Percentiles rank a stretch among this genome's conserved stretches.
phyloP scores from a whole-genome alignment of 2,888 invertebrate genomes.

The Scaptomyza caliginosa region DNA sequence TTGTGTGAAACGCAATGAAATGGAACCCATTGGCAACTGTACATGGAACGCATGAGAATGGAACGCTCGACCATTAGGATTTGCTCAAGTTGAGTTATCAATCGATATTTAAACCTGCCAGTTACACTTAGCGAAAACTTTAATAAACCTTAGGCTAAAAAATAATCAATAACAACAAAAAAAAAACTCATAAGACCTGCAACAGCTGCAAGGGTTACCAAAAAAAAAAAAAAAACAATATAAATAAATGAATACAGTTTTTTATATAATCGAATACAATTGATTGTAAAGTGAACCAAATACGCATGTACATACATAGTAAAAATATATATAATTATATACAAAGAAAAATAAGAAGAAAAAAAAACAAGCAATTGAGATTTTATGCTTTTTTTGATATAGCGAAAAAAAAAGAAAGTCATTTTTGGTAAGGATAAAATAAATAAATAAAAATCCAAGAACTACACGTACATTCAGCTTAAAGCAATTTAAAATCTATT shows the following conservation, averaged over 20 bases:
- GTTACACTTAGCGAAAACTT: not conserved
- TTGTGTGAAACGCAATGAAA: not conserved
- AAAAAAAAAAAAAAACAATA: constrained; percentile 1
- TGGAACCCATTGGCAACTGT: not conserved
- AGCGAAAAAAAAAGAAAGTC: constrained; percentile 10
- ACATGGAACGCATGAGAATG: not conserved
- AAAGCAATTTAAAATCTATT: too few relatives aligned
- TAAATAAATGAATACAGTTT: too few relatives aligned
- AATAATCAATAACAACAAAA: not conserved
- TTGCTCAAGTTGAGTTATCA: not conserved
- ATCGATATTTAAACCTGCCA: not conserved
- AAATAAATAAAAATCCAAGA: constrained; percentile 36
- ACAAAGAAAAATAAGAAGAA: not conserved
- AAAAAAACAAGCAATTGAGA: not conserved
- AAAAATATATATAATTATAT: not conserved
- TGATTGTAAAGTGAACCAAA: constrained; percentile 36
- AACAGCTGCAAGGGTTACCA: constrained; percentile 33
- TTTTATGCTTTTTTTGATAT: constrained; percentile 16
- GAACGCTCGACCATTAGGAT: not conserved
- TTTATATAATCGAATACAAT: too few relatives aligned
- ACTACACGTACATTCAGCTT: constrained; percentile 56
- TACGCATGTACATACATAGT: constrained; percentile 28
- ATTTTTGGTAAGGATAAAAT: constrained; percentile 12
- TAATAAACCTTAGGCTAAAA: not conserved
- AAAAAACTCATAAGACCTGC: not conserved